Percentiles rank a stretch among this genome's conserved stretches.
These are phyloP conservation scores for Chaetura pelagica DNA, from an alignment of 2,113 vertebrate species.

Conservation along the genomic window DNA sequence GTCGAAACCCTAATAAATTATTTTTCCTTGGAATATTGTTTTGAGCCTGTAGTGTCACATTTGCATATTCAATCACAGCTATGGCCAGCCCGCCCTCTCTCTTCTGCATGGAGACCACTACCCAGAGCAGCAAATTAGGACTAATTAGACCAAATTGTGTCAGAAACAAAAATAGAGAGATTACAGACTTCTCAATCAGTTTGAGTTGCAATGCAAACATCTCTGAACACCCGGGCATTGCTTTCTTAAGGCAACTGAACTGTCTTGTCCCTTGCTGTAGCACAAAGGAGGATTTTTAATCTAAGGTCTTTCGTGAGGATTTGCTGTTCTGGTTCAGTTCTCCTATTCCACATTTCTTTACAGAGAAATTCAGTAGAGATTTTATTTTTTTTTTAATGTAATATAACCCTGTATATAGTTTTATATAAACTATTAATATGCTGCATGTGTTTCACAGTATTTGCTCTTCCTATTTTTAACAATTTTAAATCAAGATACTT, in stretches of 20 bases:
- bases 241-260: neutral
- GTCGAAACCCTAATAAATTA: conserved; percentile 67
- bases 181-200: neutral
- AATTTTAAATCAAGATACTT: neutral
- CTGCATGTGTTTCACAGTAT: neutral
- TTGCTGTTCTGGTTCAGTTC: neutral
- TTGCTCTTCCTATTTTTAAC: neutral
- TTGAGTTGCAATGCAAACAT: conserved; percentile 31
- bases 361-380: neutral
- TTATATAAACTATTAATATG: neutral
- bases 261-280: neutral
- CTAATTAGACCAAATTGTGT: conserved; percentile 35
- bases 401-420: neutral
- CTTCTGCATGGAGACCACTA: neutral
- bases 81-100: neutral
- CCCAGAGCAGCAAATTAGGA: conserved; percentile 25
- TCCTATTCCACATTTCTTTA: neutral
- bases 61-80: neutral
- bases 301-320: neutral
- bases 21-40: conserved; percentile 44
- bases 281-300: neutral
- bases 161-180: conserved; percentile 43
- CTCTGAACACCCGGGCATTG: neutral
- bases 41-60: neutral
- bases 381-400: neutral